Percentiles rank a stretch among this genome's conserved stretches.
These are phyloP conservation scores for Eulithis testata DNA, from an alignment of 2,888 invertebrate species.

Conservation along the genomic window DNA sequence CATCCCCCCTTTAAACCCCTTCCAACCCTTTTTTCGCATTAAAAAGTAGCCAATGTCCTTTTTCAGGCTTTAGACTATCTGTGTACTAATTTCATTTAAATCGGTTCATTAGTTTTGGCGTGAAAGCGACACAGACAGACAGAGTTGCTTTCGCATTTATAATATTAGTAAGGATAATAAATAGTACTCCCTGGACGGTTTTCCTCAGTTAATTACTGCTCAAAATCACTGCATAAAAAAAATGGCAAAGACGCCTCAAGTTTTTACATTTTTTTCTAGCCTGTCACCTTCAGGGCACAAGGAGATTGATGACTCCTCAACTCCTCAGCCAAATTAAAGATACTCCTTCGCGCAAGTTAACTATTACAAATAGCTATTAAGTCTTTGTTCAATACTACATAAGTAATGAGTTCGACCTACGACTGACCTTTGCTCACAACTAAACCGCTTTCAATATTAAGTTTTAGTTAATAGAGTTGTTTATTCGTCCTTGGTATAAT, in stretches of 20 bases:
- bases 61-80: too few species aligned
- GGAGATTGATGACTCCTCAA: slow-evolving; percentile 5
- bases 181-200: background rate
- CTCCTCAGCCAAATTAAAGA: background rate
- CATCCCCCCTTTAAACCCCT: too few species aligned
- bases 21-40: too few species aligned
- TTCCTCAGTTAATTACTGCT: background rate
- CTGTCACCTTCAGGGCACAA: slow-evolving; percentile 12
- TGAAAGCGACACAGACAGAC: too few species aligned
- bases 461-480: slow-evolving; percentile 4
- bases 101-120: too few species aligned
- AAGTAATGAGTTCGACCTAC: slow-evolving; percentile 11
- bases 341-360: background rate
- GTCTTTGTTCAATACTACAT: slow-evolving; percentile 8
- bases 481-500: background rate
- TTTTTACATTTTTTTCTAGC: background rate
- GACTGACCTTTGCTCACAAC: background rate
- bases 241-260: background rate
- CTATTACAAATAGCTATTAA: slow-evolving; percentile 1
- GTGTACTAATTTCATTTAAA: too few species aligned
- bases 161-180: too few species aligned
- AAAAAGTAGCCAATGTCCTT: too few species aligned
- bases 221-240: background rate
- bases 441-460: slow-evolving; percentile 9
- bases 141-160: too few species aligned